These are phyloP conservation scores for Siniperca undulata DNA, from an alignment of 2,797 vertebrate genomes.

Conservation along the genomic window DNA sequence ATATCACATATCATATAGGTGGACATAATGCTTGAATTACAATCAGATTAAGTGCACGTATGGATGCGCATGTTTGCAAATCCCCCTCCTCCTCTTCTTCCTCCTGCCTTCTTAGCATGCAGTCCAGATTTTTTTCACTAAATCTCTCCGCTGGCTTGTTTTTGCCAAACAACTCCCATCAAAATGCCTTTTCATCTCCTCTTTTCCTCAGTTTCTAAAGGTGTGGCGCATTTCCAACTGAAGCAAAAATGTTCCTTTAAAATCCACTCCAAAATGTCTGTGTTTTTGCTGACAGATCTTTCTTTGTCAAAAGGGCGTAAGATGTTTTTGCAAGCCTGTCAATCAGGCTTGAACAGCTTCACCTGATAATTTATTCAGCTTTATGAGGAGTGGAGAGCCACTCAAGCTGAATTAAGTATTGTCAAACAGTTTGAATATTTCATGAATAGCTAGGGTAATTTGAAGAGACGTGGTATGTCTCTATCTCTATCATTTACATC, in stretches of 20 bases:
- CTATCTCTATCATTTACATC: slow-evolving; percentile 37
- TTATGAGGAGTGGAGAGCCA: slow-evolving; percentile 24
- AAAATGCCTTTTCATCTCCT: slow-evolving; percentile 65
- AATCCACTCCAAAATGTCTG: slow-evolving; percentile 34
- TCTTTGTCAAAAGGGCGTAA: slow-evolving; percentile 30
- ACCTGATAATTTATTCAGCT: slow-evolving; percentile 67
- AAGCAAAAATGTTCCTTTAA: slow-evolving; percentile 39
- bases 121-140: slow-evolving; percentile 48
- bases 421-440: slow-evolving; percentile 70
- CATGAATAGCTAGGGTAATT: slow-evolving; percentile 46
- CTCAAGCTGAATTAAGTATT: slow-evolving; percentile 60
- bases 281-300: slow-evolving; percentile 42
- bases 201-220: slow-evolving; percentile 52
- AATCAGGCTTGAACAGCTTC: slow-evolving; percentile 35
- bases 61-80: slow-evolving; percentile 33
- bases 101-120: slow-evolving; percentile 31
- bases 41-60: slow-evolving; percentile 33
- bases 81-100: background rate
- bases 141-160: slow-evolving; percentile 42
- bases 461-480: slow-evolving; percentile 41
- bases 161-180: slow-evolving; percentile 51
- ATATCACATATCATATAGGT: slow-evolving; percentile 17
- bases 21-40: slow-evolving; percentile 41
- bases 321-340: slow-evolving; percentile 36
- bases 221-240: slow-evolving; percentile 45